These are phyloP conservation scores for Poecilia velifera DNA, from an alignment of 2,797 vertebrate species.

Conservation along the genomic window DNA sequence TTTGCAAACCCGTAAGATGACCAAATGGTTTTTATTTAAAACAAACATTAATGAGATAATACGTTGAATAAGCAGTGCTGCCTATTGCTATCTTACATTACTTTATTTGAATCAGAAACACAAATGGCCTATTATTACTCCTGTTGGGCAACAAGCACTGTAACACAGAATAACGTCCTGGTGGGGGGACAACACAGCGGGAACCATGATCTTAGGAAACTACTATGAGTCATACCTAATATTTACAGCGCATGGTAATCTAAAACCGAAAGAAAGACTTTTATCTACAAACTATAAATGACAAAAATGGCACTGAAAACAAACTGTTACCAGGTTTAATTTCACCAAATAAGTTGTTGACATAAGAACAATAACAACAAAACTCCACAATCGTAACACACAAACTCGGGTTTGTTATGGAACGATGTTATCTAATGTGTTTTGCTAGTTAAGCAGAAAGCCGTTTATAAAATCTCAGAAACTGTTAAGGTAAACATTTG, in stretches of 20 bases:
- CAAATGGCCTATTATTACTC: neutral
- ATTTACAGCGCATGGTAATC: neutral
- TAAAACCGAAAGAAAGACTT: neutral
- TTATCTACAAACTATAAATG: neutral
- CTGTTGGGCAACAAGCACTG: neutral
- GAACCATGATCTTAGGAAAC: neutral
- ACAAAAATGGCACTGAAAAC: neutral
- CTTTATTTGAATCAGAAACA: neutral
- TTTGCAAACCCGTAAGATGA: neutral
- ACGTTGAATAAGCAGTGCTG: neutral
- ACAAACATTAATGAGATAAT: neutral
- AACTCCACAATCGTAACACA: neutral
- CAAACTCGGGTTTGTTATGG: neutral
- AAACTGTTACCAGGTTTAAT: neutral
- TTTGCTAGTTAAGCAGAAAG: neutral
- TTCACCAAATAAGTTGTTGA: neutral
- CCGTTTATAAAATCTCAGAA: neutral
- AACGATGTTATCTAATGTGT: neutral
- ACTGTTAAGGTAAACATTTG: too few relatives aligned
- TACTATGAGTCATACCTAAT: neutral
- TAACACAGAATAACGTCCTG: neutral
- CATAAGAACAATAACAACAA: neutral
- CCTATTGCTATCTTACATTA: neutral
- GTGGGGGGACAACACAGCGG: neutral
- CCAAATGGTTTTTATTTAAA: neutral